Percentiles rank a stretch among this genome's conserved stretches.
Evolutionary conservation across 1,140 invertebrate genomes (phyloP).

Genomic region (Drosophila lacteicornis): DNA sequence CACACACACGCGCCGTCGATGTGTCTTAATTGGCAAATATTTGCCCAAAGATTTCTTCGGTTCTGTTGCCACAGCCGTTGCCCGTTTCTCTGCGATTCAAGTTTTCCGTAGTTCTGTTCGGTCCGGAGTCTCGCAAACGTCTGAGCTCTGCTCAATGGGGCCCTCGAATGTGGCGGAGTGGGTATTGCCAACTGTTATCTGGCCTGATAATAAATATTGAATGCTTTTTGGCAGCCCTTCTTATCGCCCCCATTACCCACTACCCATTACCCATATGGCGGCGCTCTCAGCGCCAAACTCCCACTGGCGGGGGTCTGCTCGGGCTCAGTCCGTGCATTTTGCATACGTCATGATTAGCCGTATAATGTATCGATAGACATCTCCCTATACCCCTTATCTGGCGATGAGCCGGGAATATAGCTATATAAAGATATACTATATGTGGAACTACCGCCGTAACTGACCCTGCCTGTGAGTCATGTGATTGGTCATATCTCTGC

Average conservation of each 20-base stretch:
- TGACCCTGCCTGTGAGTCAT: slow-evolving; percentile 68
- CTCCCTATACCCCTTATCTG: slow-evolving; percentile 27
- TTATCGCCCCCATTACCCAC: slow-evolving; percentile 47
- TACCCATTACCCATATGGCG: slow-evolving; percentile 43
- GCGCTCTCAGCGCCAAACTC: slow-evolving; percentile 3
- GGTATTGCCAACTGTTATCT: slow-evolving; percentile 63
- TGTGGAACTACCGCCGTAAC: slow-evolving; percentile 16
- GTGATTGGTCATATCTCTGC: slow-evolving; percentile 33
- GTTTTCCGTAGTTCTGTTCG: slow-evolving; percentile 50
- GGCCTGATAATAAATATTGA: slow-evolving; percentile 74
- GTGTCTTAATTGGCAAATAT: slow-evolving; percentile 69
- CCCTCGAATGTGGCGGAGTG: slow-evolving; percentile 40
- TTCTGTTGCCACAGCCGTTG: slow-evolving; percentile 73
- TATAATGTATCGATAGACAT: slow-evolving; percentile 19
- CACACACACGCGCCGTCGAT: slow-evolving; percentile 42
- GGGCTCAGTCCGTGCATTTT: slow-evolving; percentile 14
- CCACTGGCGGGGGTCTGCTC: slow-evolving; percentile 6
- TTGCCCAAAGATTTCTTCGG: slow-evolving; percentile 57
- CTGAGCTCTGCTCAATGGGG: slow-evolving; percentile 45
- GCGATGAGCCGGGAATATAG: slow-evolving; percentile 24
- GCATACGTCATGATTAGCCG: slow-evolving; percentile 57
- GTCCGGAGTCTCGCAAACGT: slow-evolving; percentile 62
- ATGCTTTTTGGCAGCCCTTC: slow-evolving; percentile 67
- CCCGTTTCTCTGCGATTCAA: slow-evolving; percentile 14
- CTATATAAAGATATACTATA: not conserved